phyloP scores from a whole-genome alignment of 37 sponge, comb jelly and placozoan genomes.

The Ianthella basta region DNA sequence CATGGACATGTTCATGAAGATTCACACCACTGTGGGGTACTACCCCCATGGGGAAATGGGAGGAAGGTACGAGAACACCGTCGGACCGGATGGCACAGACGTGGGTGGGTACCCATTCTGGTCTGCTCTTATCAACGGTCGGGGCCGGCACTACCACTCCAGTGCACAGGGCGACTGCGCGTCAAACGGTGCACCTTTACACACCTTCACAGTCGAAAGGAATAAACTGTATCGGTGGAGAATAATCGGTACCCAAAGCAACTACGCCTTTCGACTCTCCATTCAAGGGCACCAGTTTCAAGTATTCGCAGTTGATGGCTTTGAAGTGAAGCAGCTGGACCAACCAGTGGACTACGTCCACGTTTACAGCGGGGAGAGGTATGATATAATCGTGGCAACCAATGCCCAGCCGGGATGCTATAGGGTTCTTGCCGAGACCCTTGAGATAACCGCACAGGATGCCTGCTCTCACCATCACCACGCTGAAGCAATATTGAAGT shows the following conservation, averaged over 20 bases:
- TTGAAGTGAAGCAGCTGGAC: conserved; percentile 46
- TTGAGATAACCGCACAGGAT: conserved; percentile 43
- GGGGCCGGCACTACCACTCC: conserved; percentile 43
- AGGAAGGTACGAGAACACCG: conserved; percentile 15
- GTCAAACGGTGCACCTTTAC: conserved; percentile 27
- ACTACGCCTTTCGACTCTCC: conserved; percentile 62
- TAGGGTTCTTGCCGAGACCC: conserved; percentile 74
- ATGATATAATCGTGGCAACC: conserved; percentile 69
- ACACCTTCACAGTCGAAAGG: conserved; percentile 49
- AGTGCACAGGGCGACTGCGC: conserved; percentile 12
- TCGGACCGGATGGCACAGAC: conserved; percentile 51
- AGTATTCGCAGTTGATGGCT: conserved; percentile 80
- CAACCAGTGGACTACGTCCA: conserved; percentile 65
- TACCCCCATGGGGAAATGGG: conserved; percentile 30
- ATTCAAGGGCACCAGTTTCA: conserved; percentile 78
- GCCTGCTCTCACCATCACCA: conserved; percentile 28
- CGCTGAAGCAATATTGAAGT: conserved; percentile 2
- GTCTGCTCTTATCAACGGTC: conserved; percentile 80
- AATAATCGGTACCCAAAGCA: conserved; percentile 70
- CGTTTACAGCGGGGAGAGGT: conserved; percentile 81
- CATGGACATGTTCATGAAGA: conserved; percentile 40
- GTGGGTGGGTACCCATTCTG: conserved; percentile 55
- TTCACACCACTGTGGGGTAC: conserved; percentile 31
- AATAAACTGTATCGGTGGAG: conserved; percentile 73
- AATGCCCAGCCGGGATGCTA: conserved; percentile 51